Conservation (phyloP, 2,888 invertebrate species). For the Magallana nippona region DNA sequence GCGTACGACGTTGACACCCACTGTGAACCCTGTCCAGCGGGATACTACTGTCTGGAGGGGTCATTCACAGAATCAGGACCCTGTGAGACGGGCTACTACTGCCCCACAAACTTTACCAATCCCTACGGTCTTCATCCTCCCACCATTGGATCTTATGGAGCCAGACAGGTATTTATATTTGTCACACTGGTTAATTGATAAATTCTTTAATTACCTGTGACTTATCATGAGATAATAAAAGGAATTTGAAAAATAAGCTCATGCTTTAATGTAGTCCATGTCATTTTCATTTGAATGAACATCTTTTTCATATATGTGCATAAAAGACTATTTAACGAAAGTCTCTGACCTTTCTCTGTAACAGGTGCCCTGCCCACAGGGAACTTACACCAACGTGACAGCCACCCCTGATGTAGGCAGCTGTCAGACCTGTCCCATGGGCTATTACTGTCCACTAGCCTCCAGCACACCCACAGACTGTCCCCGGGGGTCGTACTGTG, state of each 20-base stretch:
- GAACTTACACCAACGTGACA: conserved; percentile 72
- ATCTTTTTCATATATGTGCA: background rate
- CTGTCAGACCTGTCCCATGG: conserved; percentile 72
- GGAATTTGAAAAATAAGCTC: too few relatives aligned
- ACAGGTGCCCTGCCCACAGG: conserved; percentile 75
- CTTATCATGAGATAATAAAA: too few relatives aligned
- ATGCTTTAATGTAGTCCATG: too few relatives aligned
- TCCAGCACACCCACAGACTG: conserved; percentile 69
- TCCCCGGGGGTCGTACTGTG: conserved; percentile 75
- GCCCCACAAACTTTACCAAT: conserved; percentile 74
- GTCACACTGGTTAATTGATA: too few relatives aligned
- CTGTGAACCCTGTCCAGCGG: conserved; percentile 75
- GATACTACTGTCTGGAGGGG: conserved; percentile 75
- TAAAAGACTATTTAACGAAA: background rate
- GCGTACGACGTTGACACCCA: conserved; percentile 66
- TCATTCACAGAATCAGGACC: conserved; percentile 62
- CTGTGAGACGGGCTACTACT: conserved; percentile 76
- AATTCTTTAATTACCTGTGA: too few relatives aligned
- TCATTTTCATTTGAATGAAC: too few relatives aligned
- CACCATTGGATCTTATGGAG: conserved; percentile 75
- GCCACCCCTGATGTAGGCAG: conserved; percentile 69
- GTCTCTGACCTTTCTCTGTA: conserved; percentile 31
- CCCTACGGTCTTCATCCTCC: conserved; percentile 70
- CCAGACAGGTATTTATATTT: conserved; percentile 66
- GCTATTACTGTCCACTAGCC: conserved; percentile 74